A percentile compares a stretch with the other conserved stretches of the same genome.
These are phyloP conservation scores for Congeria kusceri DNA, from an alignment of 2,888 invertebrate species.

Conservation along the genomic window DNA sequence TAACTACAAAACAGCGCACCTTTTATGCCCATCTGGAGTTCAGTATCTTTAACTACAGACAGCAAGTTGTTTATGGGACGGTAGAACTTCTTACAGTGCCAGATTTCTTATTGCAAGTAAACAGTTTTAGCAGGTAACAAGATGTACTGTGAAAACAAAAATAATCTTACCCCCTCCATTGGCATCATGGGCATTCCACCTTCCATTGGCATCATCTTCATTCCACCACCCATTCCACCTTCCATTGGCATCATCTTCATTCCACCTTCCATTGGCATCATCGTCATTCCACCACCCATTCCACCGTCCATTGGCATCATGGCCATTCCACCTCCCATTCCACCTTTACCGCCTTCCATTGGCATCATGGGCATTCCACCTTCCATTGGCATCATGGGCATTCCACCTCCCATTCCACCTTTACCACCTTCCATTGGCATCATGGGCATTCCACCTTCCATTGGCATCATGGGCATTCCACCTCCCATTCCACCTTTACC, in stretches of 20 bases:
- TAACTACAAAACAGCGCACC: too few relatives aligned
- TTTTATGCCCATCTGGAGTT: too few relatives aligned
- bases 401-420: constrained; percentile 7
- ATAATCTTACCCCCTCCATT: not conserved
- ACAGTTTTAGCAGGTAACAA: too few relatives aligned
- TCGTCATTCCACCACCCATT: constrained; percentile 9
- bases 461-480: constrained; percentile 7
- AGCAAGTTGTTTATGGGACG: too few relatives aligned
- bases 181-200: not conserved
- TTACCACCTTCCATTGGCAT: constrained; percentile 3
- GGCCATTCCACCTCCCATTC: constrained; percentile 20
- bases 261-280: constrained; percentile 7
- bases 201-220: not conserved
- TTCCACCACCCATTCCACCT: constrained; percentile 5
- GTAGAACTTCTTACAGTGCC: too few relatives aligned
- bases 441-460: constrained; percentile 3
- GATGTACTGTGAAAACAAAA: too few relatives aligned
- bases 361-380: too few relatives aligned
- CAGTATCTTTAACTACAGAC: too few relatives aligned
- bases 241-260: too few relatives aligned
- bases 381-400: not conserved
- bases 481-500: constrained; percentile 17
- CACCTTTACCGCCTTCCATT: too few relatives aligned
- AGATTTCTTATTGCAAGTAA: too few relatives aligned
- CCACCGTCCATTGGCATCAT: not conserved